phyloP scores from a whole-genome alignment of 1,140 invertebrate genomes.

The Ceratina calcarata region DNA sequence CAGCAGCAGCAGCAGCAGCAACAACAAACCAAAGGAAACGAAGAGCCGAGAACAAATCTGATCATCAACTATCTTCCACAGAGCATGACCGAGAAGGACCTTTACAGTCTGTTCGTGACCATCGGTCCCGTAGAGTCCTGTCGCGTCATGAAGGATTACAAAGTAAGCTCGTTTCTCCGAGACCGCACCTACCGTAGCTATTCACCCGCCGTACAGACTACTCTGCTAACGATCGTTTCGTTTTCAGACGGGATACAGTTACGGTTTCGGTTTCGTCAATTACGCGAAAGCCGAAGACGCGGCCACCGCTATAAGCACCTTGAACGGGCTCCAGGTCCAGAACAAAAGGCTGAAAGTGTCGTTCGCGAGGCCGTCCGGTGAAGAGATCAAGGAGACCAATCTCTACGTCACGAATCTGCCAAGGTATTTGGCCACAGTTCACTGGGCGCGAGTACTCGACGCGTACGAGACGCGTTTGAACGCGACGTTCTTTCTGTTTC shows the following conservation, averaged over 20 bases:
- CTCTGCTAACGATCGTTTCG: conserved; percentile 47
- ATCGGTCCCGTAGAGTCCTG: conserved; percentile 93
- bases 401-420: conserved; percentile 96
- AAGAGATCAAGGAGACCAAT: conserved; percentile 97
- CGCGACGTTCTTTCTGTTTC: conserved; percentile 57
- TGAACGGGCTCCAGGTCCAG: conserved; percentile 94
- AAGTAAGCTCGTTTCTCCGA: conserved; percentile 80
- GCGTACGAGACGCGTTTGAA: no score
- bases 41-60: conserved; percentile 86
- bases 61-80: conserved; percentile 98
- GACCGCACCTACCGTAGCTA: not conserved
- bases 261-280: conserved; percentile 98
- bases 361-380: conserved; percentile 93
- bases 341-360: conserved; percentile 90
- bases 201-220: conserved; percentile 9
- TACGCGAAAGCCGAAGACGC: conserved; percentile 93
- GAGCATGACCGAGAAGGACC: conserved; percentile 93
- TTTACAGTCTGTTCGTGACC: conserved; percentile 92
- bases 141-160: conserved; percentile 94
- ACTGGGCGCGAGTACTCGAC: not conserved
- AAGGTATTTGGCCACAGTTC: conserved; percentile 76
- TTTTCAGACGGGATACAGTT: conserved; percentile 94
- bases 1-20: conserved; percentile 56
- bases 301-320: conserved; percentile 89
- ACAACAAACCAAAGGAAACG: conserved; percentile 61